These are phyloP conservation scores for Phylloscopus trochilus DNA, from an alignment of 2,113 vertebrate species.

Conservation along the genomic window DNA sequence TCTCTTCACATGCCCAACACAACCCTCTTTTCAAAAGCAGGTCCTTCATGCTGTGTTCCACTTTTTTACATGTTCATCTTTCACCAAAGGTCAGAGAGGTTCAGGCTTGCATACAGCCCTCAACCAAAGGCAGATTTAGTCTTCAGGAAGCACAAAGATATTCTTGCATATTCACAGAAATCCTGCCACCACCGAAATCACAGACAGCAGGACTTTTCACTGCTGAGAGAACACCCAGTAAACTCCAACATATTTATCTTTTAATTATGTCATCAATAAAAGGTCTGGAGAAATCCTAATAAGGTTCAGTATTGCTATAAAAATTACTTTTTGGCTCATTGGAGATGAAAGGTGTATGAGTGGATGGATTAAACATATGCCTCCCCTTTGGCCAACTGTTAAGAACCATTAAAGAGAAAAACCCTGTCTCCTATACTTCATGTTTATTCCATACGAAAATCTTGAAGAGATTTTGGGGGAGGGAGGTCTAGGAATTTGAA, in stretches of 20 bases:
- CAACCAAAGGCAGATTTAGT: background rate
- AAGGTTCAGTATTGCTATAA: accelerated
- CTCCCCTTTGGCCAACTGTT: background rate
- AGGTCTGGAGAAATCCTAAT: background rate
- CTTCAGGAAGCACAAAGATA: background rate
- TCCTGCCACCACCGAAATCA: background rate
- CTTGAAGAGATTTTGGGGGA: background rate
- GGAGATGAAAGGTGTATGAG: background rate
- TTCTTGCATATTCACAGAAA: background rate
- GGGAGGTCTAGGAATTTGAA: background rate
- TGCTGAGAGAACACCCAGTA: background rate
- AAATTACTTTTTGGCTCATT: background rate
- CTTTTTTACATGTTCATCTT: background rate
- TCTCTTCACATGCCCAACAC: background rate
- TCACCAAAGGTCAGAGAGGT: background rate
- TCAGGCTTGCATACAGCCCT: background rate
- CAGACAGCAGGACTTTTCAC: background rate
- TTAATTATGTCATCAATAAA: background rate
- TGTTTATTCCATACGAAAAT: background rate
- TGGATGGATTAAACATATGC: background rate
- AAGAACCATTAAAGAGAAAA: background rate
- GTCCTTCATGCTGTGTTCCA: background rate
- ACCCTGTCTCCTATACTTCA: background rate
- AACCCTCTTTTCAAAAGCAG: background rate
- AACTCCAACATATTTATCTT: background rate